Conservation (phyloP, 2,113 vertebrate species). For the Platysternon megacephalum region DNA sequence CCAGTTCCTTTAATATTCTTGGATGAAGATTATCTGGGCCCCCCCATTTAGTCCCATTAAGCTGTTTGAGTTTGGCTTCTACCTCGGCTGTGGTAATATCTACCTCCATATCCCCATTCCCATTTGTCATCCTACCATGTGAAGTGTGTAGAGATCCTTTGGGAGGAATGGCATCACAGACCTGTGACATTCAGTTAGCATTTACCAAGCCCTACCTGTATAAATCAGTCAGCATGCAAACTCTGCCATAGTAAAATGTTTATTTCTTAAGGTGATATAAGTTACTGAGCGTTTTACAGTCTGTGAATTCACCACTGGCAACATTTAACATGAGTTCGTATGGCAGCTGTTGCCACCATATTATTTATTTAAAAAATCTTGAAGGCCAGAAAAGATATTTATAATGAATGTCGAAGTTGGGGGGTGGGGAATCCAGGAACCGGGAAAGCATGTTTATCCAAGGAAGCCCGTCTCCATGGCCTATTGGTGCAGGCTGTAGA, state of each 20-base stretch:
- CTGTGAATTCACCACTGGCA: constrained; percentile 72
- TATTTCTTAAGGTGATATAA: constrained; percentile 82
- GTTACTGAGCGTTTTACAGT: constrained; percentile 78
- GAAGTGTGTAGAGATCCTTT: not conserved
- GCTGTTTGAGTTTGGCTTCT: no score
- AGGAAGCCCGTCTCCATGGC: not conserved
- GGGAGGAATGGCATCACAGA: not conserved
- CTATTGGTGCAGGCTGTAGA: not conserved
- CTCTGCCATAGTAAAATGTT: constrained; percentile 79
- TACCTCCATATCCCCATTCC: no score
- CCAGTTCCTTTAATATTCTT: no score
- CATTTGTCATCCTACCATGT: not conserved
- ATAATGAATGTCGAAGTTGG: constrained; percentile 39
- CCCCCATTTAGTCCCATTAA: no score
- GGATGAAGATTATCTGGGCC: no score
- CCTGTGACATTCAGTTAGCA: not conserved
- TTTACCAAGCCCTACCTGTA: not conserved
- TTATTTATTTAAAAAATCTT: constrained; percentile 67
- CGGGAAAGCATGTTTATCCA: constrained; percentile 34
- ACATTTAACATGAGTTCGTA: constrained; percentile 65
- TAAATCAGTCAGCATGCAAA: constrained; percentile 66
- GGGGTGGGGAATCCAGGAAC: constrained; percentile 24
- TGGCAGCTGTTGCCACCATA: constrained; percentile 64
- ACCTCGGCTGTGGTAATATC: no score
- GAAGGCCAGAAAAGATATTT: constrained; percentile 71